Conservation (phyloP, 2,888 invertebrate genomes). For the Chironomus riparius region DNA sequence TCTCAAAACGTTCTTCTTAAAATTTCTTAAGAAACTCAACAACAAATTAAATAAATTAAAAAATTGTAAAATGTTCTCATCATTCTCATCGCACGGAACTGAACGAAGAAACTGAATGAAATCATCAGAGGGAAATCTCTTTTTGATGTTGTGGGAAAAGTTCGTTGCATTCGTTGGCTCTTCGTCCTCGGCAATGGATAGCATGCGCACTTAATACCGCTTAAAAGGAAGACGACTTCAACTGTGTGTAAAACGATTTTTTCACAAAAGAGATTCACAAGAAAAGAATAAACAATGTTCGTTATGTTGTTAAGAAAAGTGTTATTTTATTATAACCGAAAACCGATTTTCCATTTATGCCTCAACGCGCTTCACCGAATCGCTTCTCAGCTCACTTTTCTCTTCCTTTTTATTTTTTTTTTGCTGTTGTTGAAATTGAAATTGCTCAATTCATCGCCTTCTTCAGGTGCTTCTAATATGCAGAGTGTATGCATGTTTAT, state of each 20-base stretch:
- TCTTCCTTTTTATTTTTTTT: too few species aligned
- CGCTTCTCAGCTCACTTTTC: too few species aligned
- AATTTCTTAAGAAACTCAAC: background rate
- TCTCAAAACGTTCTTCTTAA: background rate
- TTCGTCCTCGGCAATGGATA: background rate
- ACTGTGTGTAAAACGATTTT: constrained; percentile 1
- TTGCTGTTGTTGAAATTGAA: too few species aligned
- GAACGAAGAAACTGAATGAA: constrained; percentile 22
- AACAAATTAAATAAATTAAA: too few species aligned
- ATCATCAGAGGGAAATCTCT: constrained; percentile 16
- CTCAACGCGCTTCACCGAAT: background rate
- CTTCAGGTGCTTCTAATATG: background rate
- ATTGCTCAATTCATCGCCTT: background rate
- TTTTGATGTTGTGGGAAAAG: constrained; percentile 4
- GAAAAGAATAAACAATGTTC: constrained; percentile 20
- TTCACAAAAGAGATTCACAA: background rate
- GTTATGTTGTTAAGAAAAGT: constrained; percentile 25
- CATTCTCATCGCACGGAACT: background rate
- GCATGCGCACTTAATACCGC: constrained; percentile 8
- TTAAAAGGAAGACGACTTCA: too few species aligned
- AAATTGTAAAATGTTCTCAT: background rate
- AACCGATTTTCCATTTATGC: constrained; percentile 7
- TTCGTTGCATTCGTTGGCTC: background rate
- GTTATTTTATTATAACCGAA: constrained; percentile 21
- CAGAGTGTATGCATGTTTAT: background rate